These are phyloP conservation scores for Stegophylla sp. DNA, from an alignment of 2,888 invertebrate species.

Conservation along the genomic window DNA sequence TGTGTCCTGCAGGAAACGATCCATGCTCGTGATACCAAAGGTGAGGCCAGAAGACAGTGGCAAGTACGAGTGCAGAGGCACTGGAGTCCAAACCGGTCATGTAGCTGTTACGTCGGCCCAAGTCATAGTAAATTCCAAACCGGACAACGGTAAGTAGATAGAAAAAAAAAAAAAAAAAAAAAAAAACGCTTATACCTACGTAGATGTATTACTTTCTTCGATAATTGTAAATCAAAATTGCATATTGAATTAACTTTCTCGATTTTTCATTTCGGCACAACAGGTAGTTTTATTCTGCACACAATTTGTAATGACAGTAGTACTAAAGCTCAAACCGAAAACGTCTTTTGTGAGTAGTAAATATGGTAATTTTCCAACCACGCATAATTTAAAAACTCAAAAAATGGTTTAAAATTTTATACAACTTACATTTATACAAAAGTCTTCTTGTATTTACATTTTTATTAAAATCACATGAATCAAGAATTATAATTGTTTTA, in stretches of 20 bases:
- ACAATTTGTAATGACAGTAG: background rate
- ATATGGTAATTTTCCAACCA: no score
- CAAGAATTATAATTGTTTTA: no score
- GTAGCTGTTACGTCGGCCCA: slow-evolving; percentile 60
- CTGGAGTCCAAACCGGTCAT: slow-evolving; percentile 70
- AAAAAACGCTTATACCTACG: background rate
- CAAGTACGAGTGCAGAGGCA: slow-evolving; percentile 82
- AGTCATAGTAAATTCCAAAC: slow-evolving; percentile 62
- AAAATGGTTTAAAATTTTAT: background rate
- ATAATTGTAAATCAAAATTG: no score
- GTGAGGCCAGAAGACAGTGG: slow-evolving; percentile 78
- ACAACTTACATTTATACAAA: no score
- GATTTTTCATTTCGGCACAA: background rate
- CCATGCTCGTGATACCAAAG: slow-evolving; percentile 80
- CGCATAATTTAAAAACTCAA: background rate
- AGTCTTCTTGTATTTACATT: no score
- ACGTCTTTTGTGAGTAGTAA: no score
- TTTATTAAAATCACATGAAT: no score
- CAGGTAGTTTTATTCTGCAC: background rate
- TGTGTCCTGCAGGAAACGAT: slow-evolving; percentile 74
- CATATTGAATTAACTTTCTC: no score
- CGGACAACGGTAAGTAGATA: slow-evolving; percentile 62
- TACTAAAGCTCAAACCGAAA: no score
- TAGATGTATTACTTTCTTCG: no score
- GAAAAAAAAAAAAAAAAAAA: no score